Conservation (phyloP, 2,113 vertebrate genomes). For the Sturnus vulgaris region DNA sequence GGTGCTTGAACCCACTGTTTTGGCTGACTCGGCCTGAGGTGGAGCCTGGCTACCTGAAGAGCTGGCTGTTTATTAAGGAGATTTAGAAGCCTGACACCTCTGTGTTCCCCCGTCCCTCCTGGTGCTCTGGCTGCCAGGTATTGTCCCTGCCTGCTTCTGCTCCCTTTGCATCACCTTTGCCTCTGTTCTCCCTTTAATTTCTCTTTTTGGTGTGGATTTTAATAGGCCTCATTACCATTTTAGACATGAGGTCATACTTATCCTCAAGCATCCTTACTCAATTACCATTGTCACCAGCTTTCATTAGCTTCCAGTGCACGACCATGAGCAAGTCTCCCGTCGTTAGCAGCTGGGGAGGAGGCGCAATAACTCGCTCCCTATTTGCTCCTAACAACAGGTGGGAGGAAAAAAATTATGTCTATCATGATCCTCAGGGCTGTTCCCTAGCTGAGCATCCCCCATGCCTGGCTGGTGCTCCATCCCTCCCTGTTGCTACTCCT, state of each 20-base stretch:
- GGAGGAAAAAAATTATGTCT: neutral
- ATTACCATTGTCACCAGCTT: constrained; percentile 47
- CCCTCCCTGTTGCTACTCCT: neutral
- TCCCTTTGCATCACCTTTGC: neutral
- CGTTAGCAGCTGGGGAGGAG: neutral
- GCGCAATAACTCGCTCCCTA: neutral
- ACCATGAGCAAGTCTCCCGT: neutral
- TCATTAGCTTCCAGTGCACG: constrained; percentile 56
- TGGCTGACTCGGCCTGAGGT: neutral
- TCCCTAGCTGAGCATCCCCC: neutral
- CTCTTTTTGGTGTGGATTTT: constrained; percentile 18
- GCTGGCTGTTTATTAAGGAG: neutral
- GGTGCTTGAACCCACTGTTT: neutral
- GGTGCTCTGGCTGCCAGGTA: neutral
- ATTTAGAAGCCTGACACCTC: neutral
- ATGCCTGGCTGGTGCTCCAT: fast-evolving
- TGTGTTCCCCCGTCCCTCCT: neutral
- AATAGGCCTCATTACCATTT: constrained; percentile 63
- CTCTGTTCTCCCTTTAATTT: neutral
- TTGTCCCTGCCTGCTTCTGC: neutral
- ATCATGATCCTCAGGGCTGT: fast-evolving
- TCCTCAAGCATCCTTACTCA: constrained; percentile 54
- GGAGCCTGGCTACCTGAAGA: neutral
- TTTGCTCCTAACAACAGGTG: neutral
- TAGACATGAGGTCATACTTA: constrained; percentile 67